Evolutionary conservation across 2,797 vertebrate genomes (phyloP), one percentile per base, ranked within the genome.

Genomic region (Spinus pinus): DNA sequence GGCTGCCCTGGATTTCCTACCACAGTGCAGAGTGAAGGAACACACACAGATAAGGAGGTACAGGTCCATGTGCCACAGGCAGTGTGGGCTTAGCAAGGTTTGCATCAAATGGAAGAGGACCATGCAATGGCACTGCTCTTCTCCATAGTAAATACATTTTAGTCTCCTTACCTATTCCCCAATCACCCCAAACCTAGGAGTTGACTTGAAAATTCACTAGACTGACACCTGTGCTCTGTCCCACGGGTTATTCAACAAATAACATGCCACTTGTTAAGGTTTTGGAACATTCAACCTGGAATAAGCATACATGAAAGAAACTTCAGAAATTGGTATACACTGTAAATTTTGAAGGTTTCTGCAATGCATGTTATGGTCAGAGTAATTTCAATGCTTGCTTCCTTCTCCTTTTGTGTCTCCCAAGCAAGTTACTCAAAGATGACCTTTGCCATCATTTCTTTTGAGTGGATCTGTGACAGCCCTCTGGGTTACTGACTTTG

Each of bases 211-310:
- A 66, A 80, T 44, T 72, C 58, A 22, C 25, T 47, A 24, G 21
- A 81, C 7, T 7, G 2, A 84, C n/a, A 56, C 30, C 9, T 19
- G 7, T 50, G 14, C 19, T 75, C 81, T 79, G 30, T 12, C 49
- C 15, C 0, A 1, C 7, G 41, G 18, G 12, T 58, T 77, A 75
- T 23, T 89, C 15, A 80, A 61, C 22, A 79, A 89, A 46, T 7
- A 81, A 27, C 7, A 6, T 0, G 0, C 28, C 28, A 51, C 14
- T 15, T 28, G 13, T 37, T n/a, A 39, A 62, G 7, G 11, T 62
- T 78, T 44, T 33, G 56, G 51, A 65, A 60, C 8, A 39, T 72
- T 74, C 39, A 79, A 54, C 23, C 2, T 39, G 50, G 19, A 78
- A 69, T 47, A 87, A 89, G 42, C 7, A 41, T 3, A 8, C 23